These are phyloP conservation scores for Trichosurus vulpecula DNA, from an alignment of 2,797 vertebrate genomes.

Conservation along the genomic window DNA sequence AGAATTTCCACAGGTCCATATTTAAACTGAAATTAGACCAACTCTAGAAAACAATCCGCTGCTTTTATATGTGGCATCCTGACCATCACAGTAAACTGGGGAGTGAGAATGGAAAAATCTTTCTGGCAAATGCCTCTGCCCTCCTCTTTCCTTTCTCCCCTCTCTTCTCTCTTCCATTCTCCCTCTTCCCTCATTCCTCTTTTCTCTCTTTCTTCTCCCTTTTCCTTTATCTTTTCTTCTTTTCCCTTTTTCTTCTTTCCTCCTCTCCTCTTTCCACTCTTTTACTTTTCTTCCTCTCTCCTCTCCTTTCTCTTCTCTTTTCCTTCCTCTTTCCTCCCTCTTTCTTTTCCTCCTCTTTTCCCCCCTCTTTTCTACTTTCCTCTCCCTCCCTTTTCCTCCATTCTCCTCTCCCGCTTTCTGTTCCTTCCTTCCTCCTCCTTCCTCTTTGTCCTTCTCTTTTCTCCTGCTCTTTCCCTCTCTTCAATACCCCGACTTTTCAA, in stretches of 20 bases:
- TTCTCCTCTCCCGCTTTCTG: slow-evolving; percentile 57
- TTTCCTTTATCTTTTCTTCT: background rate
- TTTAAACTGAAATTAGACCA: slow-evolving; percentile 76
- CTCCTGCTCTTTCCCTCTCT: slow-evolving; percentile 59
- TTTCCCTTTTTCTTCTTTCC: background rate
- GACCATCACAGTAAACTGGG: slow-evolving; percentile 77
- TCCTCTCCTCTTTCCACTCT: background rate
- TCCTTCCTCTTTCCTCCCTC: background rate
- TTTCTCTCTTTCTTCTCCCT: background rate
- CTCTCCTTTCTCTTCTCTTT: background rate
- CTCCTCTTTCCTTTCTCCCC: slow-evolving; percentile 24
- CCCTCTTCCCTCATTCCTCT: background rate
- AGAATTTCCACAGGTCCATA: slow-evolving; percentile 48
- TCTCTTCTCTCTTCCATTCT: background rate
- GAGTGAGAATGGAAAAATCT: slow-evolving; percentile 75
- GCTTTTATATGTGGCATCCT: slow-evolving; percentile 70
- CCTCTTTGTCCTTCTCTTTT: background rate
- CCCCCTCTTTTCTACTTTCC: background rate
- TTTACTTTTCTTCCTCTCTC: slow-evolving; percentile 49
- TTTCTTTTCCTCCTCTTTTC: background rate
- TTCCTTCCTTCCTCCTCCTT: background rate
- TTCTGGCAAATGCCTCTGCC: slow-evolving; percentile 74
- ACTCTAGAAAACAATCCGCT: slow-evolving; percentile 69
- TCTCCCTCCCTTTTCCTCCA: slow-evolving; percentile 40
- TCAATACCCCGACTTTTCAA: slow-evolving; percentile 74